These are phyloP conservation scores for Setophaga kirtlandii DNA, from an alignment of 2,113 vertebrate genomes.

Conservation along the genomic window DNA sequence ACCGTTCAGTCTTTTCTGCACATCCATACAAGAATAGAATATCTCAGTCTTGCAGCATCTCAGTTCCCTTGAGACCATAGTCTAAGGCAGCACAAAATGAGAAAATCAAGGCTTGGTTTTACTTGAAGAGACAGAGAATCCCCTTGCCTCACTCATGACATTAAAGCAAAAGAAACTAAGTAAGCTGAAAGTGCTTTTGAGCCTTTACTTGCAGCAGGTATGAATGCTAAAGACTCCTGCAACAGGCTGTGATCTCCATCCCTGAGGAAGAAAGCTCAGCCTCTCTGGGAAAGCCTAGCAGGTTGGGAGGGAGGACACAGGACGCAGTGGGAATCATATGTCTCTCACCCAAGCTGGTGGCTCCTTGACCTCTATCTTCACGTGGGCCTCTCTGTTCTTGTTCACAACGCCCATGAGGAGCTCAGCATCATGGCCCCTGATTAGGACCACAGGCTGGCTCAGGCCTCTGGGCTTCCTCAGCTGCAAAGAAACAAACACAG, in stretches of 20 bases:
- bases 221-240: not conserved
- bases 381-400: conserved; percentile 92
- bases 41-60: not conserved
- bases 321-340: not conserved
- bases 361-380: conserved; percentile 89
- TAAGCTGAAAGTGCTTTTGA: not conserved
- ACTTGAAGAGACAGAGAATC: not conserved
- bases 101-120: not conserved
- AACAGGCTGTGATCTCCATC: not conserved
- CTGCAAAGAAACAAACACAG: conserved; percentile 65
- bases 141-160: rapidly evolving
- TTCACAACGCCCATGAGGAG: conserved; percentile 94
- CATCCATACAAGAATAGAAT: not conserved
- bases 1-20: not conserved
- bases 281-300: not conserved
- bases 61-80: not conserved
- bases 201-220: not conserved
- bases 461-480: conserved; percentile 83
- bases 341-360: conserved; percentile 84
- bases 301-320: not conserved
- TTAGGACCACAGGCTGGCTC: conserved; percentile 89
- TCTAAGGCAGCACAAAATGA: not conserved
- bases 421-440: conserved; percentile 84
- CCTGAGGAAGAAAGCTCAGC: not conserved
- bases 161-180: not conserved